These are phyloP conservation scores for Crossaster papposus DNA, from an alignment of 53 echinoderm and acorn worm genomes.

Conservation along the genomic window DNA sequence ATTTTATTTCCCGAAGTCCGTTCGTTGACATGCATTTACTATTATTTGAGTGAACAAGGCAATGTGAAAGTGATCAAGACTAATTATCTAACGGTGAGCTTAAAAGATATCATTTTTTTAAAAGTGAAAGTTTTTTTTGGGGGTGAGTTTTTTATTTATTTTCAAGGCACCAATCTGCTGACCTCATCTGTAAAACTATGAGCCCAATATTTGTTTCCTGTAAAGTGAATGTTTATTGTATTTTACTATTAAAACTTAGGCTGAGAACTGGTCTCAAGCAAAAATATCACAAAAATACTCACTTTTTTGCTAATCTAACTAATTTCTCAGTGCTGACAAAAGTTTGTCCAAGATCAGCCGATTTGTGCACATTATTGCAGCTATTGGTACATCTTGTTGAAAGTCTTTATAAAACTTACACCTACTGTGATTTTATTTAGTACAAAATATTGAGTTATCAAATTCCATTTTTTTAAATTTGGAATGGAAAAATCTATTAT, in stretches of 20 bases:
- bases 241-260: not conserved
- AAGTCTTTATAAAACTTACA: not conserved
- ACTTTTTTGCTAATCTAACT: not conserved
- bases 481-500: not conserved
- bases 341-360: not conserved
- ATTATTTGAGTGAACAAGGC: no score
- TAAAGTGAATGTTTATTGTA: not conserved
- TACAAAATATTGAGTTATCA: not conserved
- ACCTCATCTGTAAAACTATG: no score
- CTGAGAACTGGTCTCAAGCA: not conserved
- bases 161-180: no score
- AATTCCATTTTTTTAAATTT: not conserved
- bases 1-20: no score
- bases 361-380: not conserved
- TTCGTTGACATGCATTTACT: no score
- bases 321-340: not conserved
- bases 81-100: no score
- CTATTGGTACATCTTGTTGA: not conserved
- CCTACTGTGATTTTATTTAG: not conserved
- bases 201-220: no score
- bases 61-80: no score
- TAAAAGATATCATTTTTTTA: no score
- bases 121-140: no score
- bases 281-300: not conserved
- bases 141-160: no score